Conservation (phyloP, 2,797 vertebrate species). For the Cyprinella venusta region DNA sequence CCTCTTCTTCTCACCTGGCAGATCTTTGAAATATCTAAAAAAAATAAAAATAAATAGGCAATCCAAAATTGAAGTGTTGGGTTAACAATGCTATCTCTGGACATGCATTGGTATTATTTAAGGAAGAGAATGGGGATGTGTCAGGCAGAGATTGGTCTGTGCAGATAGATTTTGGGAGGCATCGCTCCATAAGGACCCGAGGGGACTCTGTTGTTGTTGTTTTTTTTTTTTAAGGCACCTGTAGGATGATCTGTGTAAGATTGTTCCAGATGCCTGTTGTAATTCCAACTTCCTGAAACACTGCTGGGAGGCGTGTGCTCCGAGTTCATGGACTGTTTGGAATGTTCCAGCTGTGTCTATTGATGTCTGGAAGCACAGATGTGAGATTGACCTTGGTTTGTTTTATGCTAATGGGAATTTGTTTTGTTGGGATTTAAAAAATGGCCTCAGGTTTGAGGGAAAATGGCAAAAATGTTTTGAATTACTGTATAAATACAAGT, state of each 20-base stretch:
- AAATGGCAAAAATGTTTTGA: background rate
- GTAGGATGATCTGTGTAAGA: conserved; percentile 39
- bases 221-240: conserved; percentile 23
- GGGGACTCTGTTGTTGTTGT: conserved; percentile 45
- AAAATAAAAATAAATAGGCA: background rate
- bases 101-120: conserved; percentile 51
- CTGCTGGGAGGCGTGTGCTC: conserved; percentile 19
- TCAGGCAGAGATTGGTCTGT: conserved; percentile 44
- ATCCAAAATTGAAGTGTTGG: conserved; percentile 36
- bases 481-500: background rate
- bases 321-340: conserved; percentile 19
- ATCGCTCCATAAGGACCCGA: conserved; percentile 16
- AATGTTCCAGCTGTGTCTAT: conserved; percentile 46
- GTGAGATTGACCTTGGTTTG: conserved; percentile 23
- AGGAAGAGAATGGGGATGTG: conserved; percentile 17
- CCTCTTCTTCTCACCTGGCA: conserved; percentile 29
- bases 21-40: conserved; percentile 46
- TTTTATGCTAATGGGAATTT: conserved; percentile 7
- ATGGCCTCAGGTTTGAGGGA: background rate
- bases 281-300: conserved; percentile 37
- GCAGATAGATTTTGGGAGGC: conserved; percentile 53
- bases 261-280: conserved; percentile 41
- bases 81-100: conserved; percentile 48
- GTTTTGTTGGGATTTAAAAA: background rate
- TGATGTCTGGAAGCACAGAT: conserved; percentile 27